Conservation (phyloP, 2,888 invertebrate species). For the Cyclophora punctaria region DNA sequence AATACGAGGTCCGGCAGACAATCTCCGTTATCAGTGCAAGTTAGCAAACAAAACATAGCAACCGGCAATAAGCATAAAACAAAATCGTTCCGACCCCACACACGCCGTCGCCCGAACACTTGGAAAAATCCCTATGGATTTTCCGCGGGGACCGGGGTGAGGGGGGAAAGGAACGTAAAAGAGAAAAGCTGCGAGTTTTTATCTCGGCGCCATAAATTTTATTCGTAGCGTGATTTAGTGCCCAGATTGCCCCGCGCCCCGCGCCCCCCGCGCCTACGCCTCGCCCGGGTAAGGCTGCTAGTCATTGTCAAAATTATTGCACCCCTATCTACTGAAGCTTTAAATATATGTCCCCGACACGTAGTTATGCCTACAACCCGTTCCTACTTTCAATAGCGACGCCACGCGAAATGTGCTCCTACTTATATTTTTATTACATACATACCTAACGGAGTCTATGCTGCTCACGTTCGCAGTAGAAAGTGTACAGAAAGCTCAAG, state of each 20-base stretch:
- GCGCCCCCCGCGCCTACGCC: conserved; percentile 65
- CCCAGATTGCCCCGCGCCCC: conserved; percentile 72
- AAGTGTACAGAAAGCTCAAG: conserved; percentile 21
- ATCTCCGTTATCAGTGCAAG: conserved; percentile 66
- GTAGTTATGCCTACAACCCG: conserved; percentile 67
- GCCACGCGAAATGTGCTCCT: conserved; percentile 9
- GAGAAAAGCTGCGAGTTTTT: conserved; percentile 78
- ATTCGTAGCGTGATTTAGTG: conserved; percentile 78
- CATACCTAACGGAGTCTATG: conserved; percentile 2
- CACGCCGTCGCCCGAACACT: conserved; percentile 71
- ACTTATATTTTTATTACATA: neutral
- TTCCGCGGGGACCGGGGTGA: conserved; percentile 52
- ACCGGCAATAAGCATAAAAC: conserved; percentile 74
- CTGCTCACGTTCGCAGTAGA: too few species aligned
- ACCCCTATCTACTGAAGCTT: conserved; percentile 75
- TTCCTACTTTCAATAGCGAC: conserved; percentile 36
- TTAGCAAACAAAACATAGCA: conserved; percentile 72
- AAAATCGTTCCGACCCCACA: conserved; percentile 73
- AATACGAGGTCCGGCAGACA: conserved; percentile 43
- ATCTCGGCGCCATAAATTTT: conserved; percentile 77
- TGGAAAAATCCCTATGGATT: conserved; percentile 76
- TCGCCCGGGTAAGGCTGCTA: conserved; percentile 72
- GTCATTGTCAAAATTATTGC: conserved; percentile 76
- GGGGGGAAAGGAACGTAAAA: conserved; percentile 72
- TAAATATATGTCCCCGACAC: conserved; percentile 73